Conservation (phyloP, 1,140 invertebrate genomes). For the Drosophila pseudoananassae region DNA sequence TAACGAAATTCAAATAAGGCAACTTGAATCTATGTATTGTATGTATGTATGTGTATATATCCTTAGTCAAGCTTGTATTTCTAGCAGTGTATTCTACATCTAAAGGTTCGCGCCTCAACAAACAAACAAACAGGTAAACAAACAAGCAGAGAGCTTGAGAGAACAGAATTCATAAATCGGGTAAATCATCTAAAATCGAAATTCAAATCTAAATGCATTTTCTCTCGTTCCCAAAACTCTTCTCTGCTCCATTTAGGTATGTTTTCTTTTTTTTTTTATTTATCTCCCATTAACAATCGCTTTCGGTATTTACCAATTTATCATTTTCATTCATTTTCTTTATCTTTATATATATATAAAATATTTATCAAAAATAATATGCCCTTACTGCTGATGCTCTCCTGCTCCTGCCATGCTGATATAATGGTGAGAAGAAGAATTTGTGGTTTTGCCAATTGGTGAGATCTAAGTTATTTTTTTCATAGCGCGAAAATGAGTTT, state of each 20-base stretch:
- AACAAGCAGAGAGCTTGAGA: slow-evolving; percentile 18
- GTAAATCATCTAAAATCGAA: slow-evolving; percentile 34
- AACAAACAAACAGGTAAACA: slow-evolving; percentile 24
- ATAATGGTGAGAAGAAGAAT: slow-evolving; percentile 40
- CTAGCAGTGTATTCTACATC: slow-evolving; percentile 25
- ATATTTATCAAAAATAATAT: slow-evolving; percentile 81
- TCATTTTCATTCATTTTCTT: slow-evolving; percentile 9
- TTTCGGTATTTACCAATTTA: slow-evolving; percentile 12
- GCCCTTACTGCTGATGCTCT: slow-evolving; percentile 45
- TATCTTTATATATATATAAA: slow-evolving; percentile 57
- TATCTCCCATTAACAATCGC: slow-evolving; percentile 37
- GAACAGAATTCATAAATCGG: slow-evolving; percentile 12
- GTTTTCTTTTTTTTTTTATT: slow-evolving; percentile 6
- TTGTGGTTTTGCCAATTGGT: slow-evolving; percentile 75
- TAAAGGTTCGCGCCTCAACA: slow-evolving; percentile 60
- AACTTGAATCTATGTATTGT: slow-evolving; percentile 78
- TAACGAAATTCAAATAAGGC: slow-evolving; percentile 82
- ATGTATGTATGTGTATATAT: slow-evolving; percentile 41
- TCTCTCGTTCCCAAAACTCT: slow-evolving; percentile 28
- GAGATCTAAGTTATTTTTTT: slow-evolving; percentile 73
- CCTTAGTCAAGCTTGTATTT: slow-evolving; percentile 31
- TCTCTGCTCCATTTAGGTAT: slow-evolving; percentile 20
- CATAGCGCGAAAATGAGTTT: slow-evolving; percentile 70
- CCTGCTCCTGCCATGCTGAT: slow-evolving; percentile 35
- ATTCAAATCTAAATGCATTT: slow-evolving; percentile 66